Evolutionary conservation across 1,140 invertebrate genomes (phyloP), one percentile per base, ranked within the genome.

Genomic region (Drosophila simulans): DNA sequence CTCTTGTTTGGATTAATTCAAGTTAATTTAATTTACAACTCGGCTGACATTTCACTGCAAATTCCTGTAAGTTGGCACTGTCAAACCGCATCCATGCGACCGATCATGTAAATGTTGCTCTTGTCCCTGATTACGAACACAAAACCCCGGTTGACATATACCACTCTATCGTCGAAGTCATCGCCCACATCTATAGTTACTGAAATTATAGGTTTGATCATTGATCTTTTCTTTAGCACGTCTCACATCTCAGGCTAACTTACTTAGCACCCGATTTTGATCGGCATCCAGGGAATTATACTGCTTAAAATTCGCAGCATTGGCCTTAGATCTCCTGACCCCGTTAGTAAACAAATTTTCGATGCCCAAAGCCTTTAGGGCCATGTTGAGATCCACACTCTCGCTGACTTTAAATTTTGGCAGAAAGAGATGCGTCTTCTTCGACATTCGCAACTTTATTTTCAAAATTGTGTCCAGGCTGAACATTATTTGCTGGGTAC

Each of bases 21-120:
- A 66, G 63, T 70, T 77, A 73, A 82, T 78, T 69, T 83, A 78
- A 76, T 75, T 63, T 79, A 64, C 81, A 83, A 65, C 65, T 52
- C 31, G 37, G 20, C 63, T 48, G 60, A 34, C 45, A 56, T 68
- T 48, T 43, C 54, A 22, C 12, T 34, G 17, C n/a, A 40, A 22
- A 31, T 60, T 51, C 12, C 37, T 8, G 59, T 17, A 40, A 34
- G 20, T 22, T 49, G 31, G 60, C 40, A 46, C 35, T 71, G 55
- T 15, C 10, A 10, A 5, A 70, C 22, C 10, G 40, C 2, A 3
- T 74, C 31, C 43, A 77, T 45, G 2, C 56, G 57, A 0, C 75
- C 75, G n/a, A 46, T 43, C 49, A 71, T 52, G 25, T 59, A 71
- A 40, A 78, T 65, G 25, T 13, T 43, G 0, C 4, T 51, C 0